These are phyloP conservation scores for Timema podura DNA, from an alignment of 2,888 invertebrate genomes.

Conservation along the genomic window DNA sequence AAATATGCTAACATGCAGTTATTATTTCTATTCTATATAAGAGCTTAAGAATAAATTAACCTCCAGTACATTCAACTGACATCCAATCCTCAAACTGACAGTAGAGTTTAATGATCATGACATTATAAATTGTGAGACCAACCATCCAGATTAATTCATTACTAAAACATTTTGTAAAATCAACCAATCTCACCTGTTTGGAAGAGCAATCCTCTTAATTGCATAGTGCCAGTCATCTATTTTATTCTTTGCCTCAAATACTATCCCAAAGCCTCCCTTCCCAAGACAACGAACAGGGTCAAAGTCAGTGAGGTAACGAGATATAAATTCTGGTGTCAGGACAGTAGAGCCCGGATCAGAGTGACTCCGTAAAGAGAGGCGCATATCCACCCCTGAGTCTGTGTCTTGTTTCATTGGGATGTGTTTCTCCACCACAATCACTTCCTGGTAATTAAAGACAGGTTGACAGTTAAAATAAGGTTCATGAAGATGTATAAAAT, in stretches of 20 bases:
- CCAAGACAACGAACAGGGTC: conserved; percentile 74
- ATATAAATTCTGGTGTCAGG: conserved; percentile 44
- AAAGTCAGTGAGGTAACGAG: conserved; percentile 80
- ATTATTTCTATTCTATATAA: too few relatives aligned
- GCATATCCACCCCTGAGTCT: conserved; percentile 39
- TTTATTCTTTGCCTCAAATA: conserved; percentile 91
- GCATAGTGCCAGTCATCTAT: conserved; percentile 94
- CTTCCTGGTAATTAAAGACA: conserved; percentile 38
- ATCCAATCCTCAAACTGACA: too few relatives aligned
- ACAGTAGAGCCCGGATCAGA: conserved; percentile 41
- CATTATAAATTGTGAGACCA: too few relatives aligned
- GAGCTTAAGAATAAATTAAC: too few relatives aligned
- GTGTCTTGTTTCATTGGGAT: conserved; percentile 36
- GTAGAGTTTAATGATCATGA: too few relatives aligned
- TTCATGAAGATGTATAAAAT: too few relatives aligned
- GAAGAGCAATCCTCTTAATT: conserved; percentile 87
- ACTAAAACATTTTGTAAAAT: too few relatives aligned
- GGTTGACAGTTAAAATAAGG: too few relatives aligned
- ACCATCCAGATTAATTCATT: too few relatives aligned
- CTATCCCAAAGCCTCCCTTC: conserved; percentile 93
- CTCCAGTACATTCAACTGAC: too few relatives aligned
- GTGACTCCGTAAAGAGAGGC: conserved; percentile 36
- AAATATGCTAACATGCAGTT: too few relatives aligned
- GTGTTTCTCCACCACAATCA: conserved; percentile 45
- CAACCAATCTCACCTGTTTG: conserved; percentile 62